Percentiles rank a stretch among this genome's conserved stretches.
Evolutionary conservation across 2,888 invertebrate species (phyloP).

Genomic region (Ennomos fuscantarius): DNA sequence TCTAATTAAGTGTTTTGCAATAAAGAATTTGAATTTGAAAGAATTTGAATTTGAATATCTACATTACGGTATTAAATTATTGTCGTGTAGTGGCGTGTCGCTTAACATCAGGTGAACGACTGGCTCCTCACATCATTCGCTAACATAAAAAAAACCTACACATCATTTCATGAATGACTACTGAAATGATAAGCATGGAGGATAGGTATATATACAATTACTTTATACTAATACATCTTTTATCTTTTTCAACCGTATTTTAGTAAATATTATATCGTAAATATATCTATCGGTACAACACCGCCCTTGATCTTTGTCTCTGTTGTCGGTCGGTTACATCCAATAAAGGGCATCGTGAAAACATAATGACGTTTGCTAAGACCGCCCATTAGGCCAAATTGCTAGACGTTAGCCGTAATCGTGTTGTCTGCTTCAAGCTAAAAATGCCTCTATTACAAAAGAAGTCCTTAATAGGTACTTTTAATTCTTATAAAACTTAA

Average conservation of each 20-base stretch:
- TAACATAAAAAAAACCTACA: no score
- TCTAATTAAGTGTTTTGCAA: no score
- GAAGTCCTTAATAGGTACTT: constrained; percentile 3
- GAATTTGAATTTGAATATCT: no score
- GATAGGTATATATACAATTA: no score
- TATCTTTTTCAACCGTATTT: background rate
- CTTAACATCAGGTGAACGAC: no score
- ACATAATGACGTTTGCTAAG: constrained; percentile 32
- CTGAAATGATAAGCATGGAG: no score
- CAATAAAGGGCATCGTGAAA: constrained; percentile 30
- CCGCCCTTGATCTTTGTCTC: constrained; percentile 17
- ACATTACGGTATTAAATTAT: no score
- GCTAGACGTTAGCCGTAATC: constrained; percentile 30
- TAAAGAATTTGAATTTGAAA: no score
- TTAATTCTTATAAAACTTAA: background rate
- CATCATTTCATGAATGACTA: no score
- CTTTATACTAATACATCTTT: no score
- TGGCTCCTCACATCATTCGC: no score
- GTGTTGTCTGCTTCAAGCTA: constrained; percentile 16
- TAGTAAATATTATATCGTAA: background rate
- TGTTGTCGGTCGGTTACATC: constrained; percentile 28
- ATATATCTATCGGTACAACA: background rate
- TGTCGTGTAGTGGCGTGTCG: no score
- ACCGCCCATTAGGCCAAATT: constrained; percentile 33
- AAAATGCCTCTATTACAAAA: constrained; percentile 16